phyloP scores from a whole-genome alignment of 1,140 invertebrate genomes.

The Pseudoatta argentina region DNA sequence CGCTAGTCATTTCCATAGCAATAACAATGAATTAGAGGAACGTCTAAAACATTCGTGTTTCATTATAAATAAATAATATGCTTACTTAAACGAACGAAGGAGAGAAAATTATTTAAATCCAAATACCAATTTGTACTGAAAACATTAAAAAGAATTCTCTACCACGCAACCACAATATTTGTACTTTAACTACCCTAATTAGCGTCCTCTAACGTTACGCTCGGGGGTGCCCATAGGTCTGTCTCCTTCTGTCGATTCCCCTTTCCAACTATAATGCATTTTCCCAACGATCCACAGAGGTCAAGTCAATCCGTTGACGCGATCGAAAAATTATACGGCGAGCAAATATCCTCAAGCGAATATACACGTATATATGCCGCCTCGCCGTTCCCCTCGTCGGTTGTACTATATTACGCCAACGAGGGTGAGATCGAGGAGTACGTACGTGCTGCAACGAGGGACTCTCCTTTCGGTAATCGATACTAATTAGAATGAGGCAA shows the following conservation, averaged over 20 bases:
- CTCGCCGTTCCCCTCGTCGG: neutral
- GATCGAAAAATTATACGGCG: conserved; percentile 57
- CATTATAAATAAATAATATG: neutral
- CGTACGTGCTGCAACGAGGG: conserved; percentile 19
- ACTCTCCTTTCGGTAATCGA: conserved; percentile 71
- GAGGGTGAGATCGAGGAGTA: conserved; percentile 46
- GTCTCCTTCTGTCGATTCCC: conserved; percentile 2
- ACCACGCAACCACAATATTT: neutral
- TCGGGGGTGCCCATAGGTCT: conserved; percentile 7
- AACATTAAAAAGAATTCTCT: neutral
- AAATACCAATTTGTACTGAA: neutral
- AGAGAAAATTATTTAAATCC: neutral
- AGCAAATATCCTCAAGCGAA: conserved; percentile 47
- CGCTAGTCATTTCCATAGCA: neutral
- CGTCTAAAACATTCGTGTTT: neutral
- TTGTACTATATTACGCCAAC: conserved; percentile 22
- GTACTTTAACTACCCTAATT: conserved; percentile 47
- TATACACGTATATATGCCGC: neutral
- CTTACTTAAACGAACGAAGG: neutral
- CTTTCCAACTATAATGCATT: neutral
- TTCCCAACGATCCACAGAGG: conserved; percentile 33
- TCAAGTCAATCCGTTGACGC: conserved; percentile 61
- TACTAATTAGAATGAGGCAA: conserved; percentile 73
- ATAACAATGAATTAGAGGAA: neutral
- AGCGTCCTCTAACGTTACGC: conserved; percentile 21